Evolutionary conservation across 30 jellyfish, hydroid and myxozoan species (phyloP).

Genomic region (Aurelia coerulea): DNA sequence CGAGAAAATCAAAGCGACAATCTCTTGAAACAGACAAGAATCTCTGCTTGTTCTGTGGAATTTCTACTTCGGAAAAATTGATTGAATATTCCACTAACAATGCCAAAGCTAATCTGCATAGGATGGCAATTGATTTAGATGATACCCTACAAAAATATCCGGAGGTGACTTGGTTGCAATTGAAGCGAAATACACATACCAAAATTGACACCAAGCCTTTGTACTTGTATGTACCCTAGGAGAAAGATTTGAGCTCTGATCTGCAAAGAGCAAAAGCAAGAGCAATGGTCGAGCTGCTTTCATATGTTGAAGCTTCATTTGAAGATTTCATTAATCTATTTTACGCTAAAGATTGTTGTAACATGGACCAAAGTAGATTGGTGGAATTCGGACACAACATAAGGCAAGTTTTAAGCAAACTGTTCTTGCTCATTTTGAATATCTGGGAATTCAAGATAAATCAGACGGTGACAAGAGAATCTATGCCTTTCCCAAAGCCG

Average conservation of each 20-base stretch:
- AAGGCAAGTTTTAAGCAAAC: conserved; percentile 10
- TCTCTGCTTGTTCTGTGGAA: conserved; percentile 2
- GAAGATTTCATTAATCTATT: conserved; percentile 11
- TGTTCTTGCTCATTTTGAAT: conserved; percentile 5
- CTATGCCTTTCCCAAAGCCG: too few species aligned
- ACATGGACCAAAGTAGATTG: conserved; percentile 13
- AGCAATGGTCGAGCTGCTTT: conserved; percentile 22
- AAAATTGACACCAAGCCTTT: conserved; percentile 7
- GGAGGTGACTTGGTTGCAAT: conserved; percentile 36
- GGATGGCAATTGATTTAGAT: background rate
- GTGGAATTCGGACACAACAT: conserved; percentile 29
- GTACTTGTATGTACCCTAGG: background rate
- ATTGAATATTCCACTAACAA: conserved; percentile 9
- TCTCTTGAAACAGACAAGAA: background rate
- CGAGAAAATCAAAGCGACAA: background rate
- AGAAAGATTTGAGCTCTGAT: conserved; percentile 4
- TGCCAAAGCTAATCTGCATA: conserved; percentile 6
- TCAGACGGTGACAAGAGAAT: background rate
- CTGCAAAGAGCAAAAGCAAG: conserved; percentile 35
- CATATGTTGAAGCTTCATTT: conserved; percentile 13
- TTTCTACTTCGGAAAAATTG: background rate
- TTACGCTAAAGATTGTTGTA: conserved; percentile 13
- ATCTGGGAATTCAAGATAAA: conserved; percentile 27
- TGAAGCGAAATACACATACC: conserved; percentile 8
- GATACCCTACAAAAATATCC: background rate